phyloP scores from a whole-genome alignment of 2,113 vertebrate genomes.

The Crotophaga sulcirostris region DNA sequence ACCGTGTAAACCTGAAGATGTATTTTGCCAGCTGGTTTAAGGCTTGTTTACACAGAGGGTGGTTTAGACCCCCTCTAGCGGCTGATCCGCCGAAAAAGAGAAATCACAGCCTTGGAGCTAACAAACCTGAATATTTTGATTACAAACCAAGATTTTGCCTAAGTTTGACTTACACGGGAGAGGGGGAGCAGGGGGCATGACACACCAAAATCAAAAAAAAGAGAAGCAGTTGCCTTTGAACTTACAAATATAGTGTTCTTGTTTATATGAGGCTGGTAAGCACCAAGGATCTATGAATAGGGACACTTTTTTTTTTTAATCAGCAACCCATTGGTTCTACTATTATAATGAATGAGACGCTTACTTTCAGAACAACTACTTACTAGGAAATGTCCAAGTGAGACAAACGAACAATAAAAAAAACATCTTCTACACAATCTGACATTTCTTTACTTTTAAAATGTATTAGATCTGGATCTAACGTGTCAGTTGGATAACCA shows the following conservation, averaged over 20 bases:
- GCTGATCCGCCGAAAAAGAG: neutral
- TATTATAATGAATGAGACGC: neutral
- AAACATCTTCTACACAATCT: neutral
- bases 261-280: neutral
- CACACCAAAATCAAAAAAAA: neutral
- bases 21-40: neutral
- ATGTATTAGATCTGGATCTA: neutral
- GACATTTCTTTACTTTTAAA: neutral
- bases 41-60: neutral
- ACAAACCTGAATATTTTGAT: neutral
- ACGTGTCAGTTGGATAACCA: neutral
- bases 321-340: neutral
- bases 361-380: neutral
- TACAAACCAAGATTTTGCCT: neutral
- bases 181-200: too few relatives aligned
- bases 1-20: rapidly evolving
- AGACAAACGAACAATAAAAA: neutral
- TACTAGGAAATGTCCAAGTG: neutral
- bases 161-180: neutral
- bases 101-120: neutral
- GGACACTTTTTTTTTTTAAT: neutral
- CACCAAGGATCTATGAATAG: rapidly evolving
- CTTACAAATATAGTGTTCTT: neutral
- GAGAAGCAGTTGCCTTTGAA: neutral
- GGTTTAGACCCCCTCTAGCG: conserved; percentile 47